Evolutionary conservation across 2,113 vertebrate species (phyloP).

Genomic region (Microtus ochrogaster): DNA sequence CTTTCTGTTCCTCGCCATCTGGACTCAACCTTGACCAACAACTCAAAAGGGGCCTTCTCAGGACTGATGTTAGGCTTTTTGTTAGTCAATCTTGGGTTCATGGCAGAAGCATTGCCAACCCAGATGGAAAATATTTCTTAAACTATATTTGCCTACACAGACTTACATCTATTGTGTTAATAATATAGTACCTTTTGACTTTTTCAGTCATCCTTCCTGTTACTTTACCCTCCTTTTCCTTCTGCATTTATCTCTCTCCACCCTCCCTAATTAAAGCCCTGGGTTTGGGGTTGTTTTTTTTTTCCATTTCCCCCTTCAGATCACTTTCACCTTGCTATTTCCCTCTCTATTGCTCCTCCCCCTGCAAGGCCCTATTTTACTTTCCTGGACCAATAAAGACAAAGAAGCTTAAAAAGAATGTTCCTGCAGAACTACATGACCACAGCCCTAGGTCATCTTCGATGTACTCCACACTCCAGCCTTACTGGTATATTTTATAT

Average conservation of each 20-base stretch:
- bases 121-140: background rate
- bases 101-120: background rate
- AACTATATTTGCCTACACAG: background rate
- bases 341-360: background rate
- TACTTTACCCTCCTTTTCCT: background rate
- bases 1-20: background rate
- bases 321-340: background rate
- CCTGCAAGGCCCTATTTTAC: background rate
- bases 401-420: background rate
- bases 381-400: background rate
- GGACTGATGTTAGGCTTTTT: background rate
- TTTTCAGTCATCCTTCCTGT: background rate
- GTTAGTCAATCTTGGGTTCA: background rate
- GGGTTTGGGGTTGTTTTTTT: background rate
- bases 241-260: background rate
- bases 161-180: too few relatives aligned
- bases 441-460: background rate
- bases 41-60: background rate
- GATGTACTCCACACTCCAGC: too few relatives aligned
- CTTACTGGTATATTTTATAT: background rate
- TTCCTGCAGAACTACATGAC: background rate
- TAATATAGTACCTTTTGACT: background rate
- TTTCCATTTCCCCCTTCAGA: background rate
- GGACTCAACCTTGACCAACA: background rate
- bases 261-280: background rate